These are phyloP conservation scores for Clarias batrachus DNA, from an alignment of 2,113 vertebrate species.

Conservation along the genomic window DNA sequence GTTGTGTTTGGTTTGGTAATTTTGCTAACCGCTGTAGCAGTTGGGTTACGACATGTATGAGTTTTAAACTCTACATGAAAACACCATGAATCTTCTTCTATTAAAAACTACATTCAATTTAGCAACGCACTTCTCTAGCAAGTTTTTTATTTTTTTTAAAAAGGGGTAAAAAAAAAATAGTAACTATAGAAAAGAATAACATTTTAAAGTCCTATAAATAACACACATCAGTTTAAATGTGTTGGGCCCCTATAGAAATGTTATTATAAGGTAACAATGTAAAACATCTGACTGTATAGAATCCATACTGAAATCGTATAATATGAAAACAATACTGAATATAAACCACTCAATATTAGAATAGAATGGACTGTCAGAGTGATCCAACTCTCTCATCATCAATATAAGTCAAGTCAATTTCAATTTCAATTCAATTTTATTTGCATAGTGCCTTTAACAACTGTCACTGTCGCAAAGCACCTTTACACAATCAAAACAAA, in stretches of 20 bases:
- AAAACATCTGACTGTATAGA: background rate
- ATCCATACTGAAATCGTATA: background rate
- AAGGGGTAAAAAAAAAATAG: no score
- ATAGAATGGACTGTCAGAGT: no score
- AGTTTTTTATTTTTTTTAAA: no score
- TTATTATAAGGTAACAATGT: background rate
- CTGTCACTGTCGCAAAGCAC: no score
- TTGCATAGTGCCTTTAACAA: no score
- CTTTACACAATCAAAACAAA: no score
- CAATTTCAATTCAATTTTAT: no score
- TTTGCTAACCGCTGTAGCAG: background rate
- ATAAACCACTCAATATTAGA: no score
- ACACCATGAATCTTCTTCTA: background rate
- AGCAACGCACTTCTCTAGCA: background rate
- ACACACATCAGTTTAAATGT: background rate
- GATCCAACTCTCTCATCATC: no score
- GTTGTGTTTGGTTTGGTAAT: slow-evolving; percentile 5
- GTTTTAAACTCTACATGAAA: background rate
- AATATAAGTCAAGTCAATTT: no score
- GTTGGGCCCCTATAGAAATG: background rate
- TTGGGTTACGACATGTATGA: background rate
- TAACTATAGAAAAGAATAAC: no score
- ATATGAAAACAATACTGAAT: background rate
- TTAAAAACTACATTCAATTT: background rate
- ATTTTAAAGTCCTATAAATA: background rate